These are phyloP conservation scores for Meloe dianella DNA, from an alignment of 2,888 invertebrate genomes.

Conservation along the genomic window DNA sequence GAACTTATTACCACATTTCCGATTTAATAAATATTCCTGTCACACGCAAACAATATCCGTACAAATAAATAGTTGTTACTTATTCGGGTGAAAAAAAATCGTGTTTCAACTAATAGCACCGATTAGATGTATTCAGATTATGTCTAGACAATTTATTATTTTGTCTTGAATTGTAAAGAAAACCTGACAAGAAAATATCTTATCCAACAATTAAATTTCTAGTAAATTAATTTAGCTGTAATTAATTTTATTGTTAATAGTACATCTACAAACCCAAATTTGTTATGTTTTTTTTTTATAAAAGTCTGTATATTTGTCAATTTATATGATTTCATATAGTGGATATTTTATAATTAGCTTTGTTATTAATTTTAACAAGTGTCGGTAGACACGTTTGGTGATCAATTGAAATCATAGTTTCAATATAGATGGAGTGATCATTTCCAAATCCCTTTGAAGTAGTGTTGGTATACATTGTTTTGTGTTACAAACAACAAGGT, in stretches of 20 bases:
- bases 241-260: not conserved
- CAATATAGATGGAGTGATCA: too few relatives aligned
- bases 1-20: not conserved
- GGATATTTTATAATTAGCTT: too few relatives aligned
- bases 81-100: constrained; percentile 3
- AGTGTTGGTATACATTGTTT: too few relatives aligned
- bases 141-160: not conserved
- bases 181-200: not conserved
- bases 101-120: not conserved
- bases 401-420: too few relatives aligned
- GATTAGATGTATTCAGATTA: not conserved
- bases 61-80: constrained; percentile 14
- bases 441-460: too few relatives aligned
- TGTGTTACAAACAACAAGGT: too few relatives aligned
- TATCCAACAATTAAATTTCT: constrained; percentile 14
- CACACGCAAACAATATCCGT: constrained; percentile 22
- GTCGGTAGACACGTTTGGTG: too few relatives aligned
- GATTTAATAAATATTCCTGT: constrained; percentile 21
- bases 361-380: too few relatives aligned
- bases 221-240: constrained; percentile 18
- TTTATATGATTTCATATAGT: too few relatives aligned
- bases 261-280: too few relatives aligned
- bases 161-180: not conserved
- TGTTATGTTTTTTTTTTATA: too few relatives aligned
- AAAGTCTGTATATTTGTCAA: too few relatives aligned